Percentiles rank a stretch among this genome's conserved stretches.
phyloP scores from a whole-genome alignment of 2,888 invertebrate genomes.

The Drosophila villosipedis region DNA sequence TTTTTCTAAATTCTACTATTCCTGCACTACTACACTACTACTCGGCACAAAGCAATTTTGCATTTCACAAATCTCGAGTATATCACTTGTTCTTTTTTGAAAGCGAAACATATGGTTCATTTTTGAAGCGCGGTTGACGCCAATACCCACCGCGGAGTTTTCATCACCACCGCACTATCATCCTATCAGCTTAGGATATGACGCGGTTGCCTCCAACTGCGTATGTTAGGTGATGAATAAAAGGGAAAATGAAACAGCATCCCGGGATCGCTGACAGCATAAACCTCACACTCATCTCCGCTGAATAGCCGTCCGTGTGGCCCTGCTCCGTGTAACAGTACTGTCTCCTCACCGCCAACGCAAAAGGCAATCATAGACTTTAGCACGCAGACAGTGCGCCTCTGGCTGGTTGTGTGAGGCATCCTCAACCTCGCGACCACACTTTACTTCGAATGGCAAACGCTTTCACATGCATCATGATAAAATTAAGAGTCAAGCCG shows the following conservation, averaged over 20 bases:
- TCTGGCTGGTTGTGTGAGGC: slow-evolving; percentile 19
- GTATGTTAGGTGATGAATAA: slow-evolving; percentile 32
- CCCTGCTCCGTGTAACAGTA: slow-evolving; percentile 23
- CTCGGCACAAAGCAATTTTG: neutral
- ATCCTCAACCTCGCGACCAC: slow-evolving; percentile 22
- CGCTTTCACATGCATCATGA: slow-evolving; percentile 54
- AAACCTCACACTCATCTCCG: slow-evolving; percentile 27
- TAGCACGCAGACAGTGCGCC: slow-evolving; percentile 5
- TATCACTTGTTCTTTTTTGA: neutral
- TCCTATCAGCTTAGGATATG: slow-evolving; percentile 31
- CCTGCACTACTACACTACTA: neutral
- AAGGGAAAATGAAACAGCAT: slow-evolving; percentile 40
- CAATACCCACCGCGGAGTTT: slow-evolving; percentile 41
- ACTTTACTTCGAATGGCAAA: slow-evolving; percentile 28
- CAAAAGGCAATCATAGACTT: slow-evolving; percentile 26
- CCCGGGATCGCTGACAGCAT: slow-evolving; percentile 32
- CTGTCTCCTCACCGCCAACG: slow-evolving; percentile 21
- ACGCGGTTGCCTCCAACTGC: slow-evolving; percentile 68
- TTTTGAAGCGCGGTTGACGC: slow-evolving; percentile 13
- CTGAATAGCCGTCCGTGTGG: slow-evolving; percentile 53
- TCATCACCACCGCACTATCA: slow-evolving; percentile 17
- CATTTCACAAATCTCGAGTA: neutral
- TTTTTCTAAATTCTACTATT: neutral
- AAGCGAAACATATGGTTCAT: neutral
- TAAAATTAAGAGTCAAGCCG: slow-evolving; percentile 46